These are phyloP conservation scores for Cepphus grylle DNA, from an alignment of 2,113 vertebrate species.

Conservation along the genomic window DNA sequence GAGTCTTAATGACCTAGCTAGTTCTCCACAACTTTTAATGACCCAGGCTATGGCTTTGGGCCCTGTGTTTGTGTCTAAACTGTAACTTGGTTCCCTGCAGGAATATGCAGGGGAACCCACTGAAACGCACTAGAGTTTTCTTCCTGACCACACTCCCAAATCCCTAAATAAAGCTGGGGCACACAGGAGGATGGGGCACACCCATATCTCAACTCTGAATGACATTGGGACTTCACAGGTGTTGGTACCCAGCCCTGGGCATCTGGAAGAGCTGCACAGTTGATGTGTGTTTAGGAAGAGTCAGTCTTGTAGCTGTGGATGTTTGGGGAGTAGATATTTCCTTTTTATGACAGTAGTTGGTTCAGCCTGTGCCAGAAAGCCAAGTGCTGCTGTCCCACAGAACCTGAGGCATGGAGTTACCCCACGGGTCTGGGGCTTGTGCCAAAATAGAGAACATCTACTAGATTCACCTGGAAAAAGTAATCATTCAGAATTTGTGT, in stretches of 20 bases:
- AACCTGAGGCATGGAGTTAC: not conserved
- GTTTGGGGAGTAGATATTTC: not conserved
- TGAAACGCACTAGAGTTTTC: not conserved
- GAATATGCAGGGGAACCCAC: not conserved
- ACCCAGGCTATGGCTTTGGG: not conserved
- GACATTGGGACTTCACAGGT: not conserved
- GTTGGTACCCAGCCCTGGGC: not conserved
- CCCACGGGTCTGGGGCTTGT: not conserved
- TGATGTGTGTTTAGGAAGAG: not conserved
- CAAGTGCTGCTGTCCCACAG: not conserved
- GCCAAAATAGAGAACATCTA: not conserved
- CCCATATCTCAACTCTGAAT: not conserved
- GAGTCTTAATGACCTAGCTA: not conserved
- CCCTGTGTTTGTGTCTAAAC: not conserved
- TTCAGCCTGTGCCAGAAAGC: not conserved
- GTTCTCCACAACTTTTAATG: not conserved
- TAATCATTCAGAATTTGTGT: not conserved
- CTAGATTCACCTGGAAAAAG: not conserved
- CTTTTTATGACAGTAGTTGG: not conserved
- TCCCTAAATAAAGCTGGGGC: not conserved
- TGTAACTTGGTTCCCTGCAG: not conserved
- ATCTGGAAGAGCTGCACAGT: not conserved
- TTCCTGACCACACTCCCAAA: not conserved
- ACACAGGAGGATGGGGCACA: not conserved
- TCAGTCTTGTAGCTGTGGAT: not conserved